Evolutionary conservation across 1,140 invertebrate genomes (phyloP).

Genomic region (Monomorium pharaonis): DNA sequence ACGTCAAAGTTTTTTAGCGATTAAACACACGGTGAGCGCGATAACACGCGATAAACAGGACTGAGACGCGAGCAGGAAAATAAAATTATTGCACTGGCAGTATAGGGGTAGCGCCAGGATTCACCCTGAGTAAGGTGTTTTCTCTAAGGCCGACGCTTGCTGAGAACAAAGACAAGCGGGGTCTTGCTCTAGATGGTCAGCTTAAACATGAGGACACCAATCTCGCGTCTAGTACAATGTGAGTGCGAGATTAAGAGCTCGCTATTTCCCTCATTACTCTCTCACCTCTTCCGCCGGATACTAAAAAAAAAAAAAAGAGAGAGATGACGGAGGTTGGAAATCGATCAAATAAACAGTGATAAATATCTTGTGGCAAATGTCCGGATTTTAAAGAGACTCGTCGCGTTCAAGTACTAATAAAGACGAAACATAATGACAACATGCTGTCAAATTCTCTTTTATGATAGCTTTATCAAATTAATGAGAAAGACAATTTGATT

Average conservation of each 20-base stretch:
- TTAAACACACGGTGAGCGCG: background rate
- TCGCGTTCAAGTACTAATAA: background rate
- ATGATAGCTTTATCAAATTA: background rate
- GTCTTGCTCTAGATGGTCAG: slow-evolving; percentile 98
- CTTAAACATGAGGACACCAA: slow-evolving; percentile 99
- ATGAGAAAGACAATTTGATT: background rate
- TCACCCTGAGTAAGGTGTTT: slow-evolving; percentile 99
- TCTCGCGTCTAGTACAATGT: slow-evolving; percentile 97
- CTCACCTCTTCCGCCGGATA: slow-evolving; percentile 21
- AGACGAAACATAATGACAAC: background rate
- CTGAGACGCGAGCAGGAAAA: slow-evolving; percentile 80
- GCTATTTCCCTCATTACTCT: slow-evolving; percentile 38
- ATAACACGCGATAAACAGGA: slow-evolving; percentile 58
- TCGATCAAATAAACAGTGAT: slow-evolving; percentile 48
- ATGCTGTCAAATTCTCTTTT: background rate
- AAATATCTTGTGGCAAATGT: slow-evolving; percentile 22
- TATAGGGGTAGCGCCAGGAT: slow-evolving; percentile 95
- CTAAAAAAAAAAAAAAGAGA: slow-evolving; percentile 27
- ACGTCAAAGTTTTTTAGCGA: slow-evolving; percentile 13
- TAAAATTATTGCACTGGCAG: slow-evolving; percentile 85
- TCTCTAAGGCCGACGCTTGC: slow-evolving; percentile 96
- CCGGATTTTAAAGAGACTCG: slow-evolving; percentile 1
- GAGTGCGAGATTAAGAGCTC: slow-evolving; percentile 83
- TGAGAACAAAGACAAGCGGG: slow-evolving; percentile 99
- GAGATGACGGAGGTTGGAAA: slow-evolving; percentile 71